Conservation (phyloP, 2,888 invertebrate species). For the Diogma glabrata region DNA sequence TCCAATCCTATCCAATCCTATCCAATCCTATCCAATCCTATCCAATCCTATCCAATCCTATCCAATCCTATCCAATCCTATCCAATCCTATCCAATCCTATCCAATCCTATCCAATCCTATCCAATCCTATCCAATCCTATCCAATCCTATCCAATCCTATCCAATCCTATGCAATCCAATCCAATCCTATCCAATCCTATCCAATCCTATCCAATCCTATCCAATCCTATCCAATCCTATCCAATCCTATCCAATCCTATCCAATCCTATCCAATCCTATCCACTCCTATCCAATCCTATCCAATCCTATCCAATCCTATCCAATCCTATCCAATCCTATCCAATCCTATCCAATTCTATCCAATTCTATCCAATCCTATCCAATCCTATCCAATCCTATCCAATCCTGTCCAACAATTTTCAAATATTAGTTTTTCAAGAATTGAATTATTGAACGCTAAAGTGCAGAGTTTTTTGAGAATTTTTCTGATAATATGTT, state of each 20-base stretch:
- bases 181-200: background rate
- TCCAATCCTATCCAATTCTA: background rate
- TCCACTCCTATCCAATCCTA: background rate
- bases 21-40: background rate
- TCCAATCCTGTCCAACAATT: background rate
- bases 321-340: background rate
- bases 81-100: background rate
- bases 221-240: background rate
- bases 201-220: background rate
- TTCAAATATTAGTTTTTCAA: no score
- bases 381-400: background rate
- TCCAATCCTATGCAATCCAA: background rate
- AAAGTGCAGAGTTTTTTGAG: no score
- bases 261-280: background rate
- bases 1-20: background rate
- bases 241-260: background rate
- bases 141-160: background rate
- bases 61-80: background rate
- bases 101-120: background rate
- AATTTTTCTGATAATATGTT: no score
- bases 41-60: background rate
- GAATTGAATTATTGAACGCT: no score
- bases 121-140: background rate
- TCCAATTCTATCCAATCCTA: background rate
- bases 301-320: background rate